phyloP scores from a whole-genome alignment of 2,113 vertebrate species.

The Dromaius novaehollandiae region DNA sequence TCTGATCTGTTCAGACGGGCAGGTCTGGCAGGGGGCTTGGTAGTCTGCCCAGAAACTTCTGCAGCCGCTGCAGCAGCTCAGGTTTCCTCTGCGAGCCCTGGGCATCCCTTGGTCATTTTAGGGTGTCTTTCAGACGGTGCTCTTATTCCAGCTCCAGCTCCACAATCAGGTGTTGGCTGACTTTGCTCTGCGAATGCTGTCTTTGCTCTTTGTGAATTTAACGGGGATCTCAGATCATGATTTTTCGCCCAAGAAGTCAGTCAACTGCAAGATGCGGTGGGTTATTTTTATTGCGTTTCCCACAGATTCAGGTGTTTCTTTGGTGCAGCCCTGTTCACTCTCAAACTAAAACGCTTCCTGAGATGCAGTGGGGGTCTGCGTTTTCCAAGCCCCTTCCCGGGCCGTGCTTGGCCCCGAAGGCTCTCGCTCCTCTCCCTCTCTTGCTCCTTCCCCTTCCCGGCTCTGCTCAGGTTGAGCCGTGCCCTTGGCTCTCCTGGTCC shows the following conservation, averaged over 20 bases:
- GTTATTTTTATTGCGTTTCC: not conserved
- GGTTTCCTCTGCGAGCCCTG: not conserved
- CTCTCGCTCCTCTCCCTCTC: not conserved
- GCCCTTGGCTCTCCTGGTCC: not conserved
- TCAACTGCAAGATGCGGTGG: not conserved
- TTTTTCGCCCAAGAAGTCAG: not conserved
- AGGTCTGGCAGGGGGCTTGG: not conserved
- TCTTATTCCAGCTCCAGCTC: not conserved
- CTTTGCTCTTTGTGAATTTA: not conserved
- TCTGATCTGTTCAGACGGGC: slow-evolving; percentile 40
- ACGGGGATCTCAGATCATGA: fast-evolving
- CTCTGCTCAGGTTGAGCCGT: not conserved
- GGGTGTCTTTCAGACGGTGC: not conserved
- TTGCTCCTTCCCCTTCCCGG: not conserved
- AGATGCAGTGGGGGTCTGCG: not conserved
- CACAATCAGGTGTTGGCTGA: not conserved
- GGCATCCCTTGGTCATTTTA: not conserved
- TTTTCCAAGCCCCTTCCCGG: not conserved
- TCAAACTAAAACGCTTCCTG: not conserved
- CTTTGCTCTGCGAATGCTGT: not conserved
- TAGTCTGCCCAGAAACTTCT: not conserved
- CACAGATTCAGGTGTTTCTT: not conserved
- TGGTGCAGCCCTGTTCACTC: not conserved
- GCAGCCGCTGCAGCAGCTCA: not conserved
- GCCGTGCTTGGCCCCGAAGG: not conserved